Evolutionary conservation across 2,113 vertebrate genomes (phyloP), one percentile per base, ranked within the genome.

Genomic region (Ceratotherium simum): DNA sequence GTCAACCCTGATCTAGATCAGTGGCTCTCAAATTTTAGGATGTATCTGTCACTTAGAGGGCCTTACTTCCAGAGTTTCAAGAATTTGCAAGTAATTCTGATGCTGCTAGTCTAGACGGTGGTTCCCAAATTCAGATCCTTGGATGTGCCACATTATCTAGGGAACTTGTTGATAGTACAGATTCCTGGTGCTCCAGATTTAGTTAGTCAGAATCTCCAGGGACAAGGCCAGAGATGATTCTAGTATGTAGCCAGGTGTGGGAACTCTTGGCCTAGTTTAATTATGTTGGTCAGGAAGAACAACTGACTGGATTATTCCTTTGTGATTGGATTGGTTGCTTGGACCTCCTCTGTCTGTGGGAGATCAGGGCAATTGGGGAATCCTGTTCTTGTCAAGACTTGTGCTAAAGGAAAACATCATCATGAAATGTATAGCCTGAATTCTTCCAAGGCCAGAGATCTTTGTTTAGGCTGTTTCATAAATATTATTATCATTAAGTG

Each of bases 401-500:
- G 83, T 70, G 80, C 80, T 67, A 90, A 95, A 95, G 75, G 93
- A 88, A 97, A 95, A 96, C 20, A 65, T 87, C 29, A 82, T 95
- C 60, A 72, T 96, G 83, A 97, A 97, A 92, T 76, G 36, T 78
- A 76, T 82, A 39, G 51, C 80, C 70, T 97, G 69, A 89, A 89
- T 94, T 96, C 91, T 96, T 92, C 90, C 73, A 91, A 94, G 79
- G 92, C 79, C 94, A 95, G 94, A 76, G 92, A 94, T 96, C 96
- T 96, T 97, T 97, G 75, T 95, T 96, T 97, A 95, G 92, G 87
- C 92, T 96, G 64, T 94, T 97, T 91, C 90, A 96, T 91, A 96
- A 97, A 95, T 98, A 98, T 96, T 98, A 97, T 96, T 79, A 87
- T 96, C 92, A 97, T 96, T 96, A 97, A 97, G 90, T 97, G 92